Conservation (phyloP, 2,797 vertebrate species). For the Dermochelys coriacea region DNA sequence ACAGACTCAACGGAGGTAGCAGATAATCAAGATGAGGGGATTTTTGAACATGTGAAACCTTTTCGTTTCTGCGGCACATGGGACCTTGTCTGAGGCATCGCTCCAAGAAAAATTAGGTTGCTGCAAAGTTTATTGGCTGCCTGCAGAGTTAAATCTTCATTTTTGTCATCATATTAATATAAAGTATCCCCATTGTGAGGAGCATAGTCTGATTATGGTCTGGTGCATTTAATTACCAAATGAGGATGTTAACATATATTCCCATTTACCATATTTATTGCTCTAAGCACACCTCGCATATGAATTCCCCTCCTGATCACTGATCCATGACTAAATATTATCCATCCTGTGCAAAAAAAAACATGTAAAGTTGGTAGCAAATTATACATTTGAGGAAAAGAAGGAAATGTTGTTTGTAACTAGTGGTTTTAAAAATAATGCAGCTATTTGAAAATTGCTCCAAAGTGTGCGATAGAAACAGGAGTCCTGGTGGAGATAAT, state of each 20-base stretch:
- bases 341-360: neutral
- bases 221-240: constrained; percentile 37
- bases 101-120: neutral
- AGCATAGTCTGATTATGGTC: constrained; percentile 20
- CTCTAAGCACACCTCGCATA: neutral
- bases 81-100: constrained; percentile 43
- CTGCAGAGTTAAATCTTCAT: constrained; percentile 23
- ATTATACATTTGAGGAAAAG: neutral
- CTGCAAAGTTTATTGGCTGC: constrained; percentile 26
- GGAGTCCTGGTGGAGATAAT: neutral
- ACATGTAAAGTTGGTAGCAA: constrained; percentile 13
- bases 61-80: constrained; percentile 18
- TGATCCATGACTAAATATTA: neutral
- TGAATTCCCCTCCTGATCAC: neutral
- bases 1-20: rapidly evolving
- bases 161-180: neutral
- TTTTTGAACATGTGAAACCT: neutral
- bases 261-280: neutral
- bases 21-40: rapidly evolving
- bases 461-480: neutral
- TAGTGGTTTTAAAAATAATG: neutral
- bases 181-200: constrained; percentile 5
- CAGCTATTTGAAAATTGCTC: neutral
- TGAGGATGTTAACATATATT: constrained; percentile 24
- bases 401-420: neutral